Conservation (phyloP, 1,140 invertebrate species). For the Pogonus chalceus region DNA sequence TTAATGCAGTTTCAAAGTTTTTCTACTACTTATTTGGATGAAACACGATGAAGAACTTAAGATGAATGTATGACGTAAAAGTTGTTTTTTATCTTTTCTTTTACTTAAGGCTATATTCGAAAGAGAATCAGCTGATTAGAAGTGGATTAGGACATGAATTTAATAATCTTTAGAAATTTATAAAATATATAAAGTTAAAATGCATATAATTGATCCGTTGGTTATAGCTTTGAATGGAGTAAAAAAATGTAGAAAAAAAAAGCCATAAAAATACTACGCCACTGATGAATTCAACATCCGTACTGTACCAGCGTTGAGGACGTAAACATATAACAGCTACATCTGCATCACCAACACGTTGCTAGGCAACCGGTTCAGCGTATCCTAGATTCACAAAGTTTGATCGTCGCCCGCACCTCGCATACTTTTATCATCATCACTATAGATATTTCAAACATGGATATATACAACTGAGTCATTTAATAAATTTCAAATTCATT, state of each 20-base stretch:
- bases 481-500: too few relatives aligned
- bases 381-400: background rate
- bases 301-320: background rate
- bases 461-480: too few relatives aligned
- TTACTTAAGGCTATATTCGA: too few relatives aligned
- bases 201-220: background rate
- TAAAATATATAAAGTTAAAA: background rate
- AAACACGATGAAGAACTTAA: too few relatives aligned
- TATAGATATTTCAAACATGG: background rate
- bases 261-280: background rate
- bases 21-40: too few relatives aligned
- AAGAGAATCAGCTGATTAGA: too few relatives aligned
- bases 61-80: too few relatives aligned
- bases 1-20: too few relatives aligned
- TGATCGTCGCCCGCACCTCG: background rate
- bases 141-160: too few relatives aligned
- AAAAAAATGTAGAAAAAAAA: background rate
- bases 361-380: background rate
- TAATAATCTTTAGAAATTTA: too few relatives aligned
- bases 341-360: background rate
- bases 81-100: too few relatives aligned
- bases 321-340: background rate
- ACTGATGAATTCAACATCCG: background rate
- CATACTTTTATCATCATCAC: background rate
- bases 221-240: background rate